These are phyloP conservation scores for Climacteris rufus DNA, from an alignment of 2,113 vertebrate species.

Conservation along the genomic window DNA sequence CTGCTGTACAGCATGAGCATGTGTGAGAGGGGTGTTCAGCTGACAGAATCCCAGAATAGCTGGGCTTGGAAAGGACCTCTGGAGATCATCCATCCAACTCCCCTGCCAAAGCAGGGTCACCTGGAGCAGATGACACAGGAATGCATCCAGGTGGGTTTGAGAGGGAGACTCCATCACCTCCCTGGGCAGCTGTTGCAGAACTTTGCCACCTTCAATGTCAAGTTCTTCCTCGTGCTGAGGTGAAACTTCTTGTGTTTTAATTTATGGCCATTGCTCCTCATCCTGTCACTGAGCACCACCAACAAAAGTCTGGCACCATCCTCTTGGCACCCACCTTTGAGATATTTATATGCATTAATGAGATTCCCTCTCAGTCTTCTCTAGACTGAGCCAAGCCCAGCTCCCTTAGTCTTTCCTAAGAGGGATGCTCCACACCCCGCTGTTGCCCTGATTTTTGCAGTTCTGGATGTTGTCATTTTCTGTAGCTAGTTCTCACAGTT, in stretches of 20 bases:
- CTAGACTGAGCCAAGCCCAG: background rate
- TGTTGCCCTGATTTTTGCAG: too few species aligned
- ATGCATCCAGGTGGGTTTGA: background rate
- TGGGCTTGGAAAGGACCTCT: background rate
- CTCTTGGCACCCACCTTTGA: background rate
- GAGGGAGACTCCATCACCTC: background rate
- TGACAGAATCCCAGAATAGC: background rate
- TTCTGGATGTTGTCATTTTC: too few species aligned
- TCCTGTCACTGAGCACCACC: background rate
- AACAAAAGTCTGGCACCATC: background rate
- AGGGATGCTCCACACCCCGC: background rate
- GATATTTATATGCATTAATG: background rate
- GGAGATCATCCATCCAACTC: background rate
- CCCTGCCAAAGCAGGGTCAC: background rate
- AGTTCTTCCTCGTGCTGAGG: background rate
- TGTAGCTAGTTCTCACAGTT: too few species aligned
- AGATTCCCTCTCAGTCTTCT: background rate
- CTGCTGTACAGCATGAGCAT: rapidly evolving
- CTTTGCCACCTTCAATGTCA: background rate
- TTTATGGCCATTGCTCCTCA: background rate
- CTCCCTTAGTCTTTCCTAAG: background rate
- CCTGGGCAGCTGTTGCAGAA: background rate
- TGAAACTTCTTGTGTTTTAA: background rate
- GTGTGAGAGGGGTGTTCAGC: background rate
- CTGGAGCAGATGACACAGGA: background rate